Evolutionary conservation across 2,113 vertebrate species (phyloP), one percentile per base, ranked within the genome.

Genomic region (Brachypodius melanocephalos): DNA sequence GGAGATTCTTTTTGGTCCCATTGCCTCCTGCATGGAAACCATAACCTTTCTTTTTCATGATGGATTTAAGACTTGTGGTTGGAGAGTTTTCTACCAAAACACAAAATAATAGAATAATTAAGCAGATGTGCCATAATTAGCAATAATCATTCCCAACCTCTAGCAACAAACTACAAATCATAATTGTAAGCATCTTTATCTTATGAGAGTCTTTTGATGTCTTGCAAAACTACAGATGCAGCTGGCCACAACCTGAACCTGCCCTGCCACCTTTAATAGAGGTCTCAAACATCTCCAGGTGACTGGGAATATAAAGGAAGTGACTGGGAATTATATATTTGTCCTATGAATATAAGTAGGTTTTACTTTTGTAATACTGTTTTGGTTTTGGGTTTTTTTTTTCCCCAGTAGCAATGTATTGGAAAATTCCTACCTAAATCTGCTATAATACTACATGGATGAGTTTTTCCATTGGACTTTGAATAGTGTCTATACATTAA

Each of bases 31-130:
- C 98, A 96, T 98, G 99, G 98, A 98, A 98, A 97, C 98, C 98
- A 97, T 93, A 98, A 90, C 98, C 98, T 94, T 99, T 99, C 98
- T 99, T 99, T 99, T 99, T 99, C 99, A 99, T 99, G 97, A 99
- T 99, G 94, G 99, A 99, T 98, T 99, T 99, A 97, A 99, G 99
- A 97, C 98, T 99, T 98, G 98, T 97, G 87, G 96, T 97, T 91
- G 97, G 98, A 88, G 97, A 98, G 83, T 69, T 93, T 93, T 98
- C 98, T 98, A 98, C 93, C 96, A 86, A 97, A 97, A 98, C 91
- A 98, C 89, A 97, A 97, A 95, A 97, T 69, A 83, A 97, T 22
- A 97, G 86, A 95, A 98, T 97, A 98, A 96, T 93, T 93, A 48
- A 88, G 92, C 83, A 91, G 77, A 63, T 46, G 46, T 34, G 73